phyloP scores from a whole-genome alignment of 2,888 invertebrate genomes.

The Imbricaverruca yamaguchii region DNA sequence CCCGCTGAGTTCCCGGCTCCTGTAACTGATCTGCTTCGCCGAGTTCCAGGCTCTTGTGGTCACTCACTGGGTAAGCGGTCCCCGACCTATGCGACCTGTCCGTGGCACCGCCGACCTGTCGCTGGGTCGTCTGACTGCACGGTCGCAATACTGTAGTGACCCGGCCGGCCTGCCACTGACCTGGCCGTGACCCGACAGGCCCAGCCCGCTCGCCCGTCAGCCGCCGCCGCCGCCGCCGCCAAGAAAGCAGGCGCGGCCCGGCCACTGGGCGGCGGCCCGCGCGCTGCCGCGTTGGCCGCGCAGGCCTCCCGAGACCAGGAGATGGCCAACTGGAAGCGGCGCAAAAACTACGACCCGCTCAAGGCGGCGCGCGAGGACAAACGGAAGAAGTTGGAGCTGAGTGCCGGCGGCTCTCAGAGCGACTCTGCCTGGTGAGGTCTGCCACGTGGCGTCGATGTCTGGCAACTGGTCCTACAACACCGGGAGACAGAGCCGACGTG shows the following conservation, averaged over 20 bases:
- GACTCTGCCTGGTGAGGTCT: neutral
- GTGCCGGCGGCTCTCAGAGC: neutral
- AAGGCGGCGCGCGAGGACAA: conserved; percentile 83
- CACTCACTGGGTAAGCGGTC: too few species aligned
- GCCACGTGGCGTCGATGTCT: too few species aligned
- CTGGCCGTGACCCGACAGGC: neutral
- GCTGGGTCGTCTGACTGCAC: too few species aligned
- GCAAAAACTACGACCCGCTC: conserved; percentile 93
- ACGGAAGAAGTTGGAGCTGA: conserved; percentile 35
- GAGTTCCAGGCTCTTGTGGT: too few species aligned
- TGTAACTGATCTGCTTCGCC: too few species aligned
- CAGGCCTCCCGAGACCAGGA: conserved; percentile 47
- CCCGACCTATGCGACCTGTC: too few species aligned
- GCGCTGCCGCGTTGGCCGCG: conserved; percentile 55
- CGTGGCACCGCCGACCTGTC: too few species aligned
- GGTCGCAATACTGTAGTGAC: neutral
- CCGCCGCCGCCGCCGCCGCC: neutral
- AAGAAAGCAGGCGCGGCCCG: conserved; percentile 29
- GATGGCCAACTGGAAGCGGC: conserved; percentile 73
- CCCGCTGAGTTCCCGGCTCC: too few species aligned
- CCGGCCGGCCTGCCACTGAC: conserved; percentile 10
- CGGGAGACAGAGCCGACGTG: too few species aligned
- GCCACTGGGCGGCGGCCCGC: conserved; percentile 37
- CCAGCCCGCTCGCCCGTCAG: neutral
- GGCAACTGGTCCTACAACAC: too few species aligned